Evolutionary conservation across 2,888 invertebrate genomes (phyloP), one percentile per base, ranked within the genome.

Genomic region (Yponomeuta evonymella): DNA sequence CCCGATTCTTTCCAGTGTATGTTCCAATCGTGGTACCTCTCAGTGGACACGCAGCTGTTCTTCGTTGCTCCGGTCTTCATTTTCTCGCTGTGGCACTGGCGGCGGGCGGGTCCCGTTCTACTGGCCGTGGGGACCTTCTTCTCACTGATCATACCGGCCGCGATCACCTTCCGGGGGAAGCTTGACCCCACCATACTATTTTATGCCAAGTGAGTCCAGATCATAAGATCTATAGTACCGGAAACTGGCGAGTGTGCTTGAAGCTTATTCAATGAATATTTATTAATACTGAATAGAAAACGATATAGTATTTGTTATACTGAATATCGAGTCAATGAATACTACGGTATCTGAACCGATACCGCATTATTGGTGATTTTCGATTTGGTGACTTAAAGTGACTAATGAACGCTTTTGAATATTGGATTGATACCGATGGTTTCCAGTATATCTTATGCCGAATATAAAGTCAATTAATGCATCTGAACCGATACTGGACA

Each of bases 1-100:
- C 15, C 12, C 12, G 12, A 12, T 67, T 67, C 71, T 6, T 90
- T 93, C 71, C 88, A 95, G 95, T 95, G 95, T 75, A 95, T 95
- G 95, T 95, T 95, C 84, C 95, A 95, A 83, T 94, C 95, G 0
- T 95, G 95, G 95, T 95, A 95, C 77, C 86, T 95, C 1, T 90
- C 93, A 6, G 94, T 94, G 67, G 95, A 95, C 74, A 94, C 95
- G 0, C 95, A 95, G 79, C 79, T 95, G 70, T 95, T 94, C 84
- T 91, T 95, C 77, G 78, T 95, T 66, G 95, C 95, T 0, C 95
- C 96, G 0, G 83, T 94, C 67, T 89, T 95, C 71, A 94, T 96
- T 74, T 95, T 94, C 82, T 92, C 94, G n/a, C 81, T 96, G 23
- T 95, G 95, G 94, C 93, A 92, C 78, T 94, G 94, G 89, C 88